Base-by-base conservation (phyloP, 2,888 invertebrate species). In the Neocrepidodera transversa region DNA sequence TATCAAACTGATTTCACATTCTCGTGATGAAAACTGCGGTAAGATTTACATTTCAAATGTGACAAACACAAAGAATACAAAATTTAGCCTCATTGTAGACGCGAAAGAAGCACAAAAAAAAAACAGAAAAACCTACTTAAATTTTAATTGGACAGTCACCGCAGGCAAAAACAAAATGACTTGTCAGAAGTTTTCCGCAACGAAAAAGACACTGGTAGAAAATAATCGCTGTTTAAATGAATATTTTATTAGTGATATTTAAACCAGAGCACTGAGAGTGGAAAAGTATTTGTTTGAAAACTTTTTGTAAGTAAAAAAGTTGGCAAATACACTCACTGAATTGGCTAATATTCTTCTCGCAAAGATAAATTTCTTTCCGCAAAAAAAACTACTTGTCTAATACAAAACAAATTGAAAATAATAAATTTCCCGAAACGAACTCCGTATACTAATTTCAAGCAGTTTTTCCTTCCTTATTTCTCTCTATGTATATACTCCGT, bases 21-120 rank as follows among this genome's bases (percentile, higher is more conserved):
- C 32, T 32, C 28, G 10, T 28, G 10, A 28, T 28, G 32, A 32
- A 32, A 32, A 32, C 32, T 32, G 32, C 32, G n/a, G 32, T 13
- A 6, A 6, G 42, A 42, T 42, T 42, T 42, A 42, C 42, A 42
- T 42, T 42, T 42, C 42, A 42, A 42, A 42, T 42, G 42, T 23
- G 42, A 42, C 42, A 42, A 42, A 20, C 42, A 42, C 10, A 20
- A 13, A n/a, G 23, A 23, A 23, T 42, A 42, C 42, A 23, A 42
- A 42, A 40, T 20, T 42, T 20, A 16, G 32, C 11, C n/a, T n/a
- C 11, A 8, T n/a, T 32, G 32, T 32, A 32, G 32, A 32, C 32
- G 11, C 32, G 32, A 32, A 13, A 32, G 11, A 10, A 11, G 11
- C 11, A 2, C n/a, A 32, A 11, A 32, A 32, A 32, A 32, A 23